Conservation (phyloP, 1,140 invertebrate species). For the Ips typographus region DNA sequence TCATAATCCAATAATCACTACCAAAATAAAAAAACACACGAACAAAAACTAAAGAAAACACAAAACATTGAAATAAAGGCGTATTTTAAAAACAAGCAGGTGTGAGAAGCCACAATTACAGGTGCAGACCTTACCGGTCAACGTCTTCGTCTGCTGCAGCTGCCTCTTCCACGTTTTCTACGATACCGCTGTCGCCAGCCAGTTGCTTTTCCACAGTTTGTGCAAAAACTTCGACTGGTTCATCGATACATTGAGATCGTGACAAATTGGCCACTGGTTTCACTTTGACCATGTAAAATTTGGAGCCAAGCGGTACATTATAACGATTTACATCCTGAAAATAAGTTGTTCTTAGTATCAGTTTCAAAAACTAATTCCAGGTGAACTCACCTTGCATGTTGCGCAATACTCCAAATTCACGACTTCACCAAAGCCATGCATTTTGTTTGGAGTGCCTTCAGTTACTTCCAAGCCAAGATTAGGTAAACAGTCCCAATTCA, state of each 20-base stretch:
- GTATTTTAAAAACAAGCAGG: too few species aligned
- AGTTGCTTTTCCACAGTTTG: constrained; percentile 14
- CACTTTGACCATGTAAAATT: constrained; percentile 3
- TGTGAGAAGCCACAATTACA: background rate
- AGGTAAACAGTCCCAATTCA: constrained; percentile 78
- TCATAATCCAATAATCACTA: too few species aligned
- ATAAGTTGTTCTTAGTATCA: background rate
- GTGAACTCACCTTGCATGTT: constrained; percentile 74
- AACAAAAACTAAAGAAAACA: too few species aligned
- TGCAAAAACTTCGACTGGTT: background rate
- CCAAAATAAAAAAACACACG: too few species aligned
- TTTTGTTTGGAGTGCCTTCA: constrained; percentile 56
- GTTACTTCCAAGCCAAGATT: constrained; percentile 59
- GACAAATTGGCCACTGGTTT: background rate
- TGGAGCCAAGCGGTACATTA: background rate
- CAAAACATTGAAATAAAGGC: too few species aligned
- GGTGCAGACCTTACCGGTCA: constrained; percentile 4
- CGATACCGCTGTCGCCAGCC: constrained; percentile 31
- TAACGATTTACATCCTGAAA: constrained; percentile 2
- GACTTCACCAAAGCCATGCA: constrained; percentile 75
- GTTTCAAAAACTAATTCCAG: background rate
- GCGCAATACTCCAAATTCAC: constrained; percentile 89
- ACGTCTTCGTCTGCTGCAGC: constrained; percentile 11
- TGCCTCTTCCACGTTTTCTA: constrained; percentile 28
- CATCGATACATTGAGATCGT: background rate